Conservation (phyloP, 2,113 vertebrate genomes). For the Vulpes ferrilata region DNA sequence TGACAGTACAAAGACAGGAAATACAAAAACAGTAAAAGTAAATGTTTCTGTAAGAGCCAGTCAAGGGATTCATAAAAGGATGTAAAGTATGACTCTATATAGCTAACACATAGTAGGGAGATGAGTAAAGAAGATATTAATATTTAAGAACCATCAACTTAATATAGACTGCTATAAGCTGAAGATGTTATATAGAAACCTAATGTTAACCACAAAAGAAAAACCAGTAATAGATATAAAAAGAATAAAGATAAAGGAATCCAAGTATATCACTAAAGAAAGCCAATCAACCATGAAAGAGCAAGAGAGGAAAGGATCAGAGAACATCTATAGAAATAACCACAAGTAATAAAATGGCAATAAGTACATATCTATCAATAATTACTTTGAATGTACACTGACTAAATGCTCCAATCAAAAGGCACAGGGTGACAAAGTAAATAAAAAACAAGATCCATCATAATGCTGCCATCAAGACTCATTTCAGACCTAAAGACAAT, state of each 20-base stretch:
- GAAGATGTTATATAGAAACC: neutral
- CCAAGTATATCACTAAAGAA: neutral
- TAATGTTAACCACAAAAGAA: neutral
- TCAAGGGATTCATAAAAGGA: neutral
- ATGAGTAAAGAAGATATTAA: neutral
- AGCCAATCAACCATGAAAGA: neutral
- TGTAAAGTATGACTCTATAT: neutral
- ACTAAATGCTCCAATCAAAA: neutral
- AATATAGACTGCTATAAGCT: neutral
- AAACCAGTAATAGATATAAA: neutral
- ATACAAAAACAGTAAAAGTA: neutral
- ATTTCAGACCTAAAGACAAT: neutral
- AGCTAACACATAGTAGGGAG: neutral
- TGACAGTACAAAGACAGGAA: neutral
- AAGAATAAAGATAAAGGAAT: neutral
- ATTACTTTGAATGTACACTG: neutral
- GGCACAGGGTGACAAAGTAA: neutral
- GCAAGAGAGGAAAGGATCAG: neutral
- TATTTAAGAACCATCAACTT: neutral
- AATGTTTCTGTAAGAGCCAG: neutral
- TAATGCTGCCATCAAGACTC: neutral
- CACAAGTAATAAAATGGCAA: neutral
- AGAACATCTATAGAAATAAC: neutral
- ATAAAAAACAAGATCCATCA: neutral
- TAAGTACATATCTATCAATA: neutral